A percentile compares a stretch with the other conserved stretches of the same genome.
Evolutionary conservation across 2,113 vertebrate genomes (phyloP).

Genomic region (Furnarius figulus): DNA sequence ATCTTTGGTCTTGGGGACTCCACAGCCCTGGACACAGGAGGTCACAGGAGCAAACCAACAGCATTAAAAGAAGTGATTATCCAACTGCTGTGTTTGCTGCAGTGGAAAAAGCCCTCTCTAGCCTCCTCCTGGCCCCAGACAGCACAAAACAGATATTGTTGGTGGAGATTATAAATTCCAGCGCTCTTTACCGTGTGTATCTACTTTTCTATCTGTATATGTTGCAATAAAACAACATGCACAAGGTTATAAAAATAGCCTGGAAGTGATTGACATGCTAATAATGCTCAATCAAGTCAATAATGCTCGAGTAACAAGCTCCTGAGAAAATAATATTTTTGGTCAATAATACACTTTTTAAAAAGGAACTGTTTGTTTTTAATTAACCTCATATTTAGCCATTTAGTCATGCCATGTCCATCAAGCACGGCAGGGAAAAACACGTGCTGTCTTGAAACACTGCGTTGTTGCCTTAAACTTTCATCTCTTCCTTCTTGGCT

Average conservation of each 20-base stretch:
- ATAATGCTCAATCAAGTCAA: conserved; percentile 56
- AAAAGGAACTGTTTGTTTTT: conserved; percentile 83
- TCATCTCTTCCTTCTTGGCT: conserved; percentile 67
- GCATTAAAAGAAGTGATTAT: not conserved
- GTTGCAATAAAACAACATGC: conserved; percentile 76
- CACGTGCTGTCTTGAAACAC: conserved; percentile 30
- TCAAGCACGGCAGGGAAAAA: conserved; percentile 55
- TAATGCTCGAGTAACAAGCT: conserved; percentile 47
- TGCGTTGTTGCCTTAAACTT: conserved; percentile 50
- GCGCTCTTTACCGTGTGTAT: conserved; percentile 38
- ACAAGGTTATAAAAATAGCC: conserved; percentile 79
- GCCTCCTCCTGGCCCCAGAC: not conserved
- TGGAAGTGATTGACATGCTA: conserved; percentile 72
- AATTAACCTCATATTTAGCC: conserved; percentile 81
- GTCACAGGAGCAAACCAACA: not conserved
- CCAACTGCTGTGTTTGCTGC: not conserved
- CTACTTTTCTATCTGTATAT: conserved; percentile 76
- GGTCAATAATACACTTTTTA: conserved; percentile 50
- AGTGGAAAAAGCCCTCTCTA: not conserved
- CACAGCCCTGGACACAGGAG: not conserved
- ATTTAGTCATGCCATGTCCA: conserved; percentile 75
- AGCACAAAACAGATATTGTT: conserved; percentile 52
- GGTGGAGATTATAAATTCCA: conserved; percentile 67
- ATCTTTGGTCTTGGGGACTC: not conserved
- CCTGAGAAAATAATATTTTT: conserved; percentile 76